phyloP scores from a whole-genome alignment of 1,140 invertebrate species.

The Dufourea novaeangliae region DNA sequence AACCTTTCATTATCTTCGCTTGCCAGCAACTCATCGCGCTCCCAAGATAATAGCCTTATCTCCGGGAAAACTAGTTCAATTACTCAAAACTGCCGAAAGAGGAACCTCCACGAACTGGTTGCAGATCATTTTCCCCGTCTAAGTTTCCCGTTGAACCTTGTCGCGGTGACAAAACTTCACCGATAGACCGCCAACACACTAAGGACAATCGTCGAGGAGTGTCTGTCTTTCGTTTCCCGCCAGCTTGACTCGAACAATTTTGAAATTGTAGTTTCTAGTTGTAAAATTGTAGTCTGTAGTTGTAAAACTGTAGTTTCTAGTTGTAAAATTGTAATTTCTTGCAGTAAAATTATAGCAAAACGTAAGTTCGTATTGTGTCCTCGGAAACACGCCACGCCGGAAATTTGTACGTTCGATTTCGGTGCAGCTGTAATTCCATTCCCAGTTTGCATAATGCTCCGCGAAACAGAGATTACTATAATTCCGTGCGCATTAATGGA shows the following conservation, averaged over 20 bases:
- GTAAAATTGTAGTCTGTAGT: too few species aligned
- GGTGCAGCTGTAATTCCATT: background rate
- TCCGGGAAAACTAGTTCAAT: conserved; percentile 71
- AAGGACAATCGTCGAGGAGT: conserved; percentile 32
- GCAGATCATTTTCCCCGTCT: conserved; percentile 36
- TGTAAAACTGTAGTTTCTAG: too few species aligned
- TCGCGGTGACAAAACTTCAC: conserved; percentile 44
- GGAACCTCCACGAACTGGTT: conserved; percentile 33
- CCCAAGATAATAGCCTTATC: conserved; percentile 65
- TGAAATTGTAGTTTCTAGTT: too few species aligned
- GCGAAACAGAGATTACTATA: conserved; percentile 10
- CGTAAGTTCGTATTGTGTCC: too few species aligned
- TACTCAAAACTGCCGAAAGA: conserved; percentile 68
- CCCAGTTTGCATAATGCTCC: background rate
- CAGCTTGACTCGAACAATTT: background rate
- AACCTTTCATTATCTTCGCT: conserved; percentile 71
- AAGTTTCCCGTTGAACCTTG: conserved; percentile 37
- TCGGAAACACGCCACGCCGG: too few species aligned
- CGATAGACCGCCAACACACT: conserved; percentile 16
- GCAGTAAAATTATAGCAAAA: too few species aligned
- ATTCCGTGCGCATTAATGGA: background rate
- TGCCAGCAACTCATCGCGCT: conserved; percentile 36
- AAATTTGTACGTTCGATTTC: conserved; percentile 4
- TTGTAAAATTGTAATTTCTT: too few species aligned
- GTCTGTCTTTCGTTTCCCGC: conserved; percentile 14